Conservation (phyloP, 2,113 vertebrate genomes). For the Brachyistius frenatus region DNA sequence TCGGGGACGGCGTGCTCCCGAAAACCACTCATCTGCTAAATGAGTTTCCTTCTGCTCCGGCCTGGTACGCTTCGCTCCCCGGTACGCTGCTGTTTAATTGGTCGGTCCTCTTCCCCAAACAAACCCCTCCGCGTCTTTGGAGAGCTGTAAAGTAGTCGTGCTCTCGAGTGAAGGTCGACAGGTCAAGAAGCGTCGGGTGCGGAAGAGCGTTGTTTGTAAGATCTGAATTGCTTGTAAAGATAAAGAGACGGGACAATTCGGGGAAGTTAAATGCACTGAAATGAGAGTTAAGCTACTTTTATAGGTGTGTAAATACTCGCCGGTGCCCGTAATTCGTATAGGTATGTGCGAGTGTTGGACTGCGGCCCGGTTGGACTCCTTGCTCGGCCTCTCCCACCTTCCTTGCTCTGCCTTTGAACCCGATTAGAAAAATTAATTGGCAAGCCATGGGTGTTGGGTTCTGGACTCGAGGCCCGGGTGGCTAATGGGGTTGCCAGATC, state of each 20-base stretch:
- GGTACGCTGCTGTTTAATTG: conserved; percentile 73
- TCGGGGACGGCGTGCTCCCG: conserved; percentile 50
- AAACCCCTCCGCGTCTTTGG: conserved; percentile 53
- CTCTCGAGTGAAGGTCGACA: conserved; percentile 75
- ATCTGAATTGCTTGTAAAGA: conserved; percentile 41
- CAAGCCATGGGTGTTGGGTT: conserved; percentile 70
- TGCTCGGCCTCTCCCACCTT: conserved; percentile 32
- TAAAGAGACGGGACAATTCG: neutral
- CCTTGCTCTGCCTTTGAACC: conserved; percentile 70
- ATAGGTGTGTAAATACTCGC: neutral
- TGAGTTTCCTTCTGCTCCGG: conserved; percentile 77
- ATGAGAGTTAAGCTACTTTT: conserved; percentile 9
- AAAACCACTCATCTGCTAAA: conserved; percentile 77
- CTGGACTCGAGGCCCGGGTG: conserved; percentile 75
- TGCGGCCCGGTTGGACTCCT: conserved; percentile 39
- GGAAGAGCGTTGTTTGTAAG: conserved; percentile 16
- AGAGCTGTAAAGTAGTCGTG: conserved; percentile 71
- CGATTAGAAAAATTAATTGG: conserved; percentile 80
- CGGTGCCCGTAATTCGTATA: neutral
- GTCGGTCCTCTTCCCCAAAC: conserved; percentile 18
- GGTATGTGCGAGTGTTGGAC: conserved; percentile 31
- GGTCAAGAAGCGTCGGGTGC: conserved; percentile 27
- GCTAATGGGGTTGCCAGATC: conserved; percentile 85
- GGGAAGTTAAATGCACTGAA: conserved; percentile 5
- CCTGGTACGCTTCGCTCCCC: conserved; percentile 38